phyloP scores from a whole-genome alignment of 2,113 vertebrate genomes.

The Periophthalmus modestus region DNA sequence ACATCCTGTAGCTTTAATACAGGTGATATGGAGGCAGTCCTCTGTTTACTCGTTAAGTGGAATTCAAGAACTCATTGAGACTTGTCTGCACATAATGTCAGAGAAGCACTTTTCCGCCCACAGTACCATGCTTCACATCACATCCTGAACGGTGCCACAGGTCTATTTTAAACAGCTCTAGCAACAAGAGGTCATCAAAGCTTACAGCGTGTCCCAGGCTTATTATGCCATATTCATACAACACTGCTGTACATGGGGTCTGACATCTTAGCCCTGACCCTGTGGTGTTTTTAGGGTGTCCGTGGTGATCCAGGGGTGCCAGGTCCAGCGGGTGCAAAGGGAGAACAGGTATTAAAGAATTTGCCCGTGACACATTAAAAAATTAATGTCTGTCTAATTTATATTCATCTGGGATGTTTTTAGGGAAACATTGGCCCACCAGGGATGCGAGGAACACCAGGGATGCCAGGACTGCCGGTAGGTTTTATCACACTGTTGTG shows the following conservation, averaged over 20 bases:
- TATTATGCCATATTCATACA: too few relatives aligned
- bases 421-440: slow-evolving; percentile 79
- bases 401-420: neutral
- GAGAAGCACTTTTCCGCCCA: too few relatives aligned
- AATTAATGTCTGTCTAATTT: neutral
- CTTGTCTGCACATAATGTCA: too few relatives aligned
- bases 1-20: too few relatives aligned
- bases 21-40: too few relatives aligned
- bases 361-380: neutral
- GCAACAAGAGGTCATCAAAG: too few relatives aligned
- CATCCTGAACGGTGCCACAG: too few relatives aligned
- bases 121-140: too few relatives aligned
- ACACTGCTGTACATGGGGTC: neutral
- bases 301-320: slow-evolving; percentile 70
- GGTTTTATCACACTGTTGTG: slow-evolving; percentile 36
- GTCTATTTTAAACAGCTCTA: too few relatives aligned
- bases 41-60: too few relatives aligned
- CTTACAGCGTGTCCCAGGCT: too few relatives aligned
- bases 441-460: slow-evolving; percentile 72
- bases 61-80: too few relatives aligned
- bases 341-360: slow-evolving; percentile 77
- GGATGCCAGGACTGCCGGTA: slow-evolving; percentile 80
- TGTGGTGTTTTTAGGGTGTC: slow-evolving; percentile 74
- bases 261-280: neutral
- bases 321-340: slow-evolving; percentile 76